Percentiles rank a stretch among this genome's conserved stretches.
phyloP scores from a whole-genome alignment of 92 coral and sea anemone genomes.

The Epizoanthus rinbou region DNA sequence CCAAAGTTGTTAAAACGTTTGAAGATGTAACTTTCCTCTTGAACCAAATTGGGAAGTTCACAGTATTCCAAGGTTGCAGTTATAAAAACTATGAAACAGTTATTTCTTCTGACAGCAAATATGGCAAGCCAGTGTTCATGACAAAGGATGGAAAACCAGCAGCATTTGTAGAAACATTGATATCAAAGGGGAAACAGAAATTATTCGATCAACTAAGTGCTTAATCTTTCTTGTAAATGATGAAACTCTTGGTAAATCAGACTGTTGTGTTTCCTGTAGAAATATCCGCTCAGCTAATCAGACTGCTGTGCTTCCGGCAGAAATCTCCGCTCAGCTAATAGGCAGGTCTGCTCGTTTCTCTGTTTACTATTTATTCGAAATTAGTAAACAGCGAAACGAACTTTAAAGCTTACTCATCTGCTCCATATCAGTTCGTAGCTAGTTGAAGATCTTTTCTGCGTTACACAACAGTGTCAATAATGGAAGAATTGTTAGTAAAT shows the following conservation, averaged over 20 bases:
- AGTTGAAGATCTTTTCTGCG: no score
- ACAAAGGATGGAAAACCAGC: slow-evolving; percentile 45
- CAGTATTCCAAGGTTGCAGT: slow-evolving; percentile 34
- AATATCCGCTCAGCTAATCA: no score
- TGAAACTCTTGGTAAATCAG: slow-evolving; percentile 2
- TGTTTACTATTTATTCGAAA: no score
- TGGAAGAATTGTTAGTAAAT: no score
- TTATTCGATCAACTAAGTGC: slow-evolving; percentile 37
- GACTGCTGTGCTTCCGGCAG: no score
- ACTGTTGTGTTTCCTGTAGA: no score
- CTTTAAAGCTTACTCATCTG: no score
- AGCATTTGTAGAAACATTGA: slow-evolving; percentile 35
- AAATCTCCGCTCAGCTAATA: no score
- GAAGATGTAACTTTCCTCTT: slow-evolving; percentile 22
- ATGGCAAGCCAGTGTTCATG: slow-evolving; percentile 33
- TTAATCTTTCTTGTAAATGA: slow-evolving; percentile 25
- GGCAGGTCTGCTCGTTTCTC: no score
- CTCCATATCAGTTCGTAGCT: no score
- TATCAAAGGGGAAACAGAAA: slow-evolving; percentile 30
- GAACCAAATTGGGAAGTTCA: slow-evolving; percentile 26
- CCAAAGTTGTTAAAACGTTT: slow-evolving; percentile 17
- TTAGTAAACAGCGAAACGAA: no score
- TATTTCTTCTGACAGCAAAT: background rate
- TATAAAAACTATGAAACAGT: slow-evolving; percentile 33
- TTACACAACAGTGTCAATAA: no score